Evolutionary conservation across 2,113 vertebrate genomes (phyloP).

Genomic region (Nanorana parkeri): DNA sequence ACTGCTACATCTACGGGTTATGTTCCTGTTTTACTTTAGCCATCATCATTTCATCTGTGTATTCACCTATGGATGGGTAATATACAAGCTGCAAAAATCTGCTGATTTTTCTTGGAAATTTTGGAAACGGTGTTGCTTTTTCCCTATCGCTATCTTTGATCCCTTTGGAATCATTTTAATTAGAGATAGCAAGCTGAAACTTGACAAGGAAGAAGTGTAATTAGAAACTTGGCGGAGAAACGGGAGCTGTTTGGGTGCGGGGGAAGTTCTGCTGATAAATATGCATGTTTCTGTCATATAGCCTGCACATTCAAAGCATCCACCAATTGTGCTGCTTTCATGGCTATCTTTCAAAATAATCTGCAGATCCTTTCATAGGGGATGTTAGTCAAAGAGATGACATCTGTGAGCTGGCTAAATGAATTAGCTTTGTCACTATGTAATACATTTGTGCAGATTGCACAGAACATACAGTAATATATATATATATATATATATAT

Average conservation of each 20-base stretch:
- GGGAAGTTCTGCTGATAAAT: constrained; percentile 54
- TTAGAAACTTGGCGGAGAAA: constrained; percentile 54
- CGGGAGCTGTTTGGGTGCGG: constrained; percentile 55
- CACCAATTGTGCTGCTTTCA: constrained; percentile 3
- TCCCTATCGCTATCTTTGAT: constrained; percentile 46
- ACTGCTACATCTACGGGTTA: too few species aligned
- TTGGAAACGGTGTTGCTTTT: constrained; percentile 44
- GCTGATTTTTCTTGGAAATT: constrained; percentile 25
- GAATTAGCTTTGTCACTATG: too few species aligned
- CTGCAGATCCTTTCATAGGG: background rate
- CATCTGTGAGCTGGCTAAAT: too few species aligned
- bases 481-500: too few species aligned
- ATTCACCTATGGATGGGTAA: background rate
- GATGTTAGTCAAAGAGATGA: too few species aligned
- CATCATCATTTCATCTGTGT: background rate
- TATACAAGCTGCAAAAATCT: constrained; percentile 4
- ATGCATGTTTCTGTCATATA: constrained; percentile 50
- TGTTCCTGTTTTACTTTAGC: too few species aligned
- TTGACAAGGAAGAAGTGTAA: constrained; percentile 53
- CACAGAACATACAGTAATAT: too few species aligned
- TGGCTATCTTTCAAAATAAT: constrained; percentile 28
- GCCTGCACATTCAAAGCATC: constrained; percentile 27
- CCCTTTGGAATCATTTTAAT: constrained; percentile 55
- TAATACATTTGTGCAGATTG: too few species aligned
- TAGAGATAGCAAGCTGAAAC: constrained; percentile 47